Evolutionary conservation across 2,113 vertebrate genomes (phyloP), one percentile per base, ranked within the genome.

Genomic region (Andinoacara biseriatus): DNA sequence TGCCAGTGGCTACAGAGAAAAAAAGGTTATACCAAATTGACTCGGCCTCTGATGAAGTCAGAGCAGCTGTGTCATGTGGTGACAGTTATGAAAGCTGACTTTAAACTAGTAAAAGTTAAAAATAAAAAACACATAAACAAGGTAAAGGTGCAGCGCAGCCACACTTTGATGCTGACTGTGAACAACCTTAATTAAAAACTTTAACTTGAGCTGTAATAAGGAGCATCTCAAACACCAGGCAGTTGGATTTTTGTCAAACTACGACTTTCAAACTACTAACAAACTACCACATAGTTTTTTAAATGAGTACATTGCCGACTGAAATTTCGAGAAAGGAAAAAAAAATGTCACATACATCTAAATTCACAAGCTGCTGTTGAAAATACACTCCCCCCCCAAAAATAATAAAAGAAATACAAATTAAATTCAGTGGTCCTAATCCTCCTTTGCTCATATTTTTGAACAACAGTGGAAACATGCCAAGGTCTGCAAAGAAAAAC

Each of bases 301-400:
- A 72, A 13, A 83, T 60, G 58, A 86, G 29, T 82, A 60, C 77
- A 82, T 60, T 59, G 38, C 61, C 78, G 38, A 88, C 63, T 74
- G 29, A 58, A 57, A 81, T 40, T 84, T 31, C 26, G 58, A 83
- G 38, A 58, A 26, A 26, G 26, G 43, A 15, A 1, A 29, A 15
- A 26, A 62, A 72, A 86, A 90, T n/a, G 58, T 88, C 87, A 92
- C 91, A 80, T 54, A 91, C 77, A 58, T 72, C 60, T 60, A 85
- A 86, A 89, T 83, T 90, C 86, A 92, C 90, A 86, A 87, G 67
- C 80, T 75, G 75, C 67, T 80, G 84, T 88, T 83, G 24, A 80
- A 90, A 84, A 85, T 81, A 58, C 76, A 84, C 81, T 83, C 65
- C n/a, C n/a, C n/a, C n/a, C n/a, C n/a, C 2, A 78, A 85, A 26